phyloP scores from a whole-genome alignment of 2,888 invertebrate genomes.

The Agrochola macilenta region DNA sequence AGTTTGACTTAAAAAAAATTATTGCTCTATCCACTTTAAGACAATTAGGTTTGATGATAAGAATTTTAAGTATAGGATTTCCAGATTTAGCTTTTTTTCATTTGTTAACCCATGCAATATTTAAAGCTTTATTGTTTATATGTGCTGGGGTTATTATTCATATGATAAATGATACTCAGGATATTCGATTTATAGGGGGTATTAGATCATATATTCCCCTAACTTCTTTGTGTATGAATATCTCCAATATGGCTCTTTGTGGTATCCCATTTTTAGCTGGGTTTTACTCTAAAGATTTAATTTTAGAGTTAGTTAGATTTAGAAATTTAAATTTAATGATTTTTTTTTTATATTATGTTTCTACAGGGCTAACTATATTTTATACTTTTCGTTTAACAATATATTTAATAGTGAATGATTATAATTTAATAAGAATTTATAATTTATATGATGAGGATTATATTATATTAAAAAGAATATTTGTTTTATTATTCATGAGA shows the following conservation, averaged over 20 bases:
- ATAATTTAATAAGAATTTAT: slow-evolving; percentile 74
- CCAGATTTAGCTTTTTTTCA: slow-evolving; percentile 92
- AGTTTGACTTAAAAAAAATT: slow-evolving; percentile 94
- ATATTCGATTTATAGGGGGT: slow-evolving; percentile 92
- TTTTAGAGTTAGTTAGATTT: slow-evolving; percentile 88
- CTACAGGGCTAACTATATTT: slow-evolving; percentile 90
- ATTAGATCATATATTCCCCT: slow-evolving; percentile 87
- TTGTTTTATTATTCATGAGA: slow-evolving; percentile 87
- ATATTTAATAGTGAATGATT: slow-evolving; percentile 85
- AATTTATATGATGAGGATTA: slow-evolving; percentile 87
- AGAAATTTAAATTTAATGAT: slow-evolving; percentile 88
- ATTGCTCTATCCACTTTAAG: slow-evolving; percentile 95
- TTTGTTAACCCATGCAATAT: slow-evolving; percentile 93
- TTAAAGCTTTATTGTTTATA: slow-evolving; percentile 94
- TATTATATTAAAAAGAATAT: slow-evolving; percentile 88
- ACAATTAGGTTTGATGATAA: slow-evolving; percentile 94
- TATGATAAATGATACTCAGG: slow-evolving; percentile 91
- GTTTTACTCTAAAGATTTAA: slow-evolving; percentile 92
- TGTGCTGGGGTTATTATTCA: slow-evolving; percentile 93
- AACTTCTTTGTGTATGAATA: slow-evolving; percentile 89
- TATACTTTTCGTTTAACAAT: slow-evolving; percentile 90
- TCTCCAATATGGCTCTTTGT: slow-evolving; percentile 91
- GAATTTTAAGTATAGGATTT: slow-evolving; percentile 90
- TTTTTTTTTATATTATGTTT: slow-evolving; percentile 90
- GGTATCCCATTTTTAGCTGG: slow-evolving; percentile 92